A percentile compares a stretch with the other conserved stretches of the same genome.
Evolutionary conservation across 2,888 invertebrate species (phyloP).

Genomic region (Syrphus vitripennis): DNA sequence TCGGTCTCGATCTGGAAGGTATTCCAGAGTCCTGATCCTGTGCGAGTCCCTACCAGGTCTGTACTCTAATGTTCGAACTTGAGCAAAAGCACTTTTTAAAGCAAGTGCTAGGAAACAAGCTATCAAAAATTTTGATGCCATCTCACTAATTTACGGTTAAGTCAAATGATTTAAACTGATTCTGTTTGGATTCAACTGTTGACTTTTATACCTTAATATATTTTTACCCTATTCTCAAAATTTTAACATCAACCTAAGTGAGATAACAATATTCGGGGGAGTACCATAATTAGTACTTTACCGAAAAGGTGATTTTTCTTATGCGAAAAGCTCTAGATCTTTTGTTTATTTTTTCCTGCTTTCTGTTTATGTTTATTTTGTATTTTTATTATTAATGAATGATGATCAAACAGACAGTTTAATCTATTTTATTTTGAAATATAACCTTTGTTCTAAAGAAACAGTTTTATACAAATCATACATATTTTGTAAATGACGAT

Average conservation of each 20-base stretch:
- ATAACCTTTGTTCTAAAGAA: too few relatives aligned
- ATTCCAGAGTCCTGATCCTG: conserved; percentile 5
- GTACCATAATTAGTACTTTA: not conserved
- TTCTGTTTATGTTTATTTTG: not conserved
- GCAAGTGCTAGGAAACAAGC: not conserved
- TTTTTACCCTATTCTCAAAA: not conserved
- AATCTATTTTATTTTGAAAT: not conserved
- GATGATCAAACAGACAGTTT: not conserved
- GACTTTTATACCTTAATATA: conserved; percentile 1
- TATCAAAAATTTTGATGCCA: conserved; percentile 21
- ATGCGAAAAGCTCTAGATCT: not conserved
- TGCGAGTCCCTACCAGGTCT: conserved; percentile 22
- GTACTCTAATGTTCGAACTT: conserved; percentile 20
- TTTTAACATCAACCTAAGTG: not conserved
- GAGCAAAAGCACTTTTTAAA: not conserved
- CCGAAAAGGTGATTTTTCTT: not conserved
- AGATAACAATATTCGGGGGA: not conserved
- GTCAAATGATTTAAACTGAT: not conserved
- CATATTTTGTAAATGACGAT: too few relatives aligned
- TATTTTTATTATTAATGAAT: not conserved
- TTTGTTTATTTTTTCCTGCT: not conserved
- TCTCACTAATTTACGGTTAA: not conserved
- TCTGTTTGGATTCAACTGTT: not conserved
- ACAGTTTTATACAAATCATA: too few relatives aligned
- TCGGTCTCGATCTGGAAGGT: conserved; percentile 30